Base-by-base conservation (phyloP, 2,888 invertebrate genomes). In the Limnephilus auricula region DNA sequence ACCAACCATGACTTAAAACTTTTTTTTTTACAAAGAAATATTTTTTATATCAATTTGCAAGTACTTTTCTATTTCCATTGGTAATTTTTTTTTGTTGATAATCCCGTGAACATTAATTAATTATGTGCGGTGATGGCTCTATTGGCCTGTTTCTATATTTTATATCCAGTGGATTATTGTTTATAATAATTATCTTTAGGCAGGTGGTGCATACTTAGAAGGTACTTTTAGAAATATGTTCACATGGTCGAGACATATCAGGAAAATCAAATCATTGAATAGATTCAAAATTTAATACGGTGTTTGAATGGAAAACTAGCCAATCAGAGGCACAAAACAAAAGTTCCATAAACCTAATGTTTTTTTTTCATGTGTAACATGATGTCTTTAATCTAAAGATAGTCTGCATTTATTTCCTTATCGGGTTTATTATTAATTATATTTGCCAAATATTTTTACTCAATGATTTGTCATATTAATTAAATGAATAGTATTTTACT, bases 371-470 rank as follows among this genome's bases (percentile, higher is more conserved):
- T 65, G 25, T 65, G n/a, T 25, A 65, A 65, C 65, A 65, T 25
- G 65, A 65, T 65, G 65, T 65, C 65, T 25, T 65, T 65, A 25
- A 65, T 65, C 6, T 65, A 65, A 65, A 65, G 65, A 65, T 65
- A 65, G 65, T 65, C 65, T 65, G 65, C 65, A 65, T 65, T 65
- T 65, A 65, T 65, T 65, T 65, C 65, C 65, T 65, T 65, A 65
- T 65, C 65, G 65, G 65, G 65, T 65, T 65, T 65, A 65, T 65
- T 65, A 65, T 65, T 65, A 65, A 65, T 65, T 65, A 65, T 65
- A 65, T 65, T 65, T 65, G 65, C 65, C 65, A 65, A 65, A 65
- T 65, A 65, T 65, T 65, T 65, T 65, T 65, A 65, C 25, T 25
- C 65, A 25, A 65, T 65, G 25, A 65, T n/a, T 65, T 65, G 25